Base-by-base conservation (phyloP, 2,888 invertebrate genomes). In the Brenthis daphne region DNA sequence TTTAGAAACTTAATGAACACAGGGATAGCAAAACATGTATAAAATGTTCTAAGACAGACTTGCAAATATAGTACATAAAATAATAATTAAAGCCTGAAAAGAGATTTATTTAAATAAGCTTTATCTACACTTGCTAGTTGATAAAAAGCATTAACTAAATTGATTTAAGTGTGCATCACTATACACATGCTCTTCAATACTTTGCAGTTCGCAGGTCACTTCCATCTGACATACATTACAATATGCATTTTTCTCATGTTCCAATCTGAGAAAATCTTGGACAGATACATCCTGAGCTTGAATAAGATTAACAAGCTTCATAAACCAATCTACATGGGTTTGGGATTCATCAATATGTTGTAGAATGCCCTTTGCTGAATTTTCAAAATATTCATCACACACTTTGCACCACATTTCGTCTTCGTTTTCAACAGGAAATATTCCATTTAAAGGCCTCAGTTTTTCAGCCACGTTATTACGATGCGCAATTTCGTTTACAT, bases 331-430 rank as follows among this genome's bases (percentile, higher is more conserved):
- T 72, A 82, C 77, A 6, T 80, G 77, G 8, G 81, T 78, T 71
- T 85, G 82, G 70, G 85, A 81, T 66, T 88, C 88, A 73, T 82
- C 79, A 14, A 86, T 80, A 78, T 87, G 87, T 48, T 84, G 79
- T 68, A 84, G 77, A 70, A 86, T 79, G 4, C 77, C 57, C 71
- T 82, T 82, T 3, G 86, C 77, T 24, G 81, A 83, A 67, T 87
- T 87, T 67, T 83, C 80, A 65, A 87, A 81, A 67, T 80, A 85
- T 12, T 75, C 72, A 72, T 82, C 77, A 60, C 87, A 87, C 13
- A 87, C 76, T 77, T 87, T 87, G 64, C 87, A 87, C 84, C 83
- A 87, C 6, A 86, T 67, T 33, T 82, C 80, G n/a, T 79, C 74
- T 57, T 79, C 74, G n/a, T 77, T 79, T 65, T 83, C 80, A 0